phyloP scores from a whole-genome alignment of 2,888 invertebrate genomes.

The Cancer borealis region DNA sequence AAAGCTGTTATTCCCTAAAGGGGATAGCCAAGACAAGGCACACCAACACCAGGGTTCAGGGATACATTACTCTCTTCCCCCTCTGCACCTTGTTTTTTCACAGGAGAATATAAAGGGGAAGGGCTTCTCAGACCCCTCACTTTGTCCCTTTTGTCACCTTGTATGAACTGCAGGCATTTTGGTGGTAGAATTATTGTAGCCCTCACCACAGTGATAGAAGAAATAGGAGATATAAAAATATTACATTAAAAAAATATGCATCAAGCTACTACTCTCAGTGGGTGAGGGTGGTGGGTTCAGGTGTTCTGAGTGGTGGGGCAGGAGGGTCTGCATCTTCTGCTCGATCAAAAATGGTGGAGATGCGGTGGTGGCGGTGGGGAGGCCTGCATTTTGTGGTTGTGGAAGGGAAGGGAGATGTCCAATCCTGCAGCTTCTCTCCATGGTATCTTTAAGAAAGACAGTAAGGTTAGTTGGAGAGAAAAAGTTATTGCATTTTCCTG shows the following conservation, averaged over 20 bases:
- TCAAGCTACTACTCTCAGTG: not conserved
- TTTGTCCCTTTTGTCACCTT: too few relatives aligned
- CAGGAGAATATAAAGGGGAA: too few relatives aligned
- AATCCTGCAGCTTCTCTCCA: slow-evolving; percentile 67
- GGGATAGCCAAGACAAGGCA: too few relatives aligned
- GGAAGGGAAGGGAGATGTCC: not conserved
- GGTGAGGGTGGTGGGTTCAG: slow-evolving; percentile 59
- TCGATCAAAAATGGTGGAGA: slow-evolving; percentile 64
- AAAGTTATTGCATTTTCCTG: not conserved
- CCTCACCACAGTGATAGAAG: not conserved
- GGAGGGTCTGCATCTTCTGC: slow-evolving; percentile 57
- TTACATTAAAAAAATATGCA: not conserved
- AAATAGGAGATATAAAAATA: not conserved
- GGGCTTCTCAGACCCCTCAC: too few relatives aligned
- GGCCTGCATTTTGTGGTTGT: not conserved
- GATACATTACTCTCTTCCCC: too few relatives aligned
- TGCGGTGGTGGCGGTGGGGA: not conserved
- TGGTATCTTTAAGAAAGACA: slow-evolving; percentile 56
- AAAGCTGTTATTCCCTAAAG: too few relatives aligned
- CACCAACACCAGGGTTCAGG: too few relatives aligned
- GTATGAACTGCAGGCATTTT: too few relatives aligned
- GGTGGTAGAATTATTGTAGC: too few relatives aligned
- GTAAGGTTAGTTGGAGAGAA: too few relatives aligned
- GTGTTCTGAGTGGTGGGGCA: slow-evolving; percentile 45
- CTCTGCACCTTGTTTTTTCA: too few relatives aligned